Base-by-base conservation (phyloP, 2,113 vertebrate species). In the Notothenia rossii region DNA sequence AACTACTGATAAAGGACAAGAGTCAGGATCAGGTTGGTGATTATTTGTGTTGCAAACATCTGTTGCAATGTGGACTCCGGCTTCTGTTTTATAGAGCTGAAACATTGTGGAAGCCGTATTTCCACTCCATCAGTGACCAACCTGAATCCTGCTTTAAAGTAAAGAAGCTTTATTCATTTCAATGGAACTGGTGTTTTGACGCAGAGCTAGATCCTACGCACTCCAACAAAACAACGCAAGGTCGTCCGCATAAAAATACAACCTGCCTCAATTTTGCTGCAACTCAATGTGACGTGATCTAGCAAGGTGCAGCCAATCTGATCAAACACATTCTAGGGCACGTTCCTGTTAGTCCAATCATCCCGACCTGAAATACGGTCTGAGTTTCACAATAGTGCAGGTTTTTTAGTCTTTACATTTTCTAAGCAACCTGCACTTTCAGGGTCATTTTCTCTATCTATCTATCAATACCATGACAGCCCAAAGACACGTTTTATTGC, bases 1-100 rank as follows among this genome's bases (percentile, higher is more conserved):
- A 15, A 10, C 71, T 48, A 58, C 67, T 36, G 51, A 79, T 75
- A 84, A 71, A 7, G 36, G 36, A 40, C 36, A 40, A 7, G 36
- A 40, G 36, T 40, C 36, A 7, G 36, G 7, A 40, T 40, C 36
- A 40, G 36, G 6, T 5, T 5, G 36, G 7, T 40, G 36, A 40
- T 7, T 40, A 40, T 40, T 40, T 40, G 6, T 40, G 36, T 40
- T 40, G 36, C 36, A 40, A 36, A 29, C 25, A 29, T 40, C 36
- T 40, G 36, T 40, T 40, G 36, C 36, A 40, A 40, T 40, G 36
- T 40, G 36, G 36, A 40, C 36, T 40, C 36, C 5, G 36, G 11
- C 40, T n/a, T 72, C 17, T 60, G 10, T 60, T 56, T 17, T 11
- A 6, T 3, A 43, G 10, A 55, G 2, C 1, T 68, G 0, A n/a